Conservation (phyloP, 2,888 invertebrate species). For the Electrophaes corylata region DNA sequence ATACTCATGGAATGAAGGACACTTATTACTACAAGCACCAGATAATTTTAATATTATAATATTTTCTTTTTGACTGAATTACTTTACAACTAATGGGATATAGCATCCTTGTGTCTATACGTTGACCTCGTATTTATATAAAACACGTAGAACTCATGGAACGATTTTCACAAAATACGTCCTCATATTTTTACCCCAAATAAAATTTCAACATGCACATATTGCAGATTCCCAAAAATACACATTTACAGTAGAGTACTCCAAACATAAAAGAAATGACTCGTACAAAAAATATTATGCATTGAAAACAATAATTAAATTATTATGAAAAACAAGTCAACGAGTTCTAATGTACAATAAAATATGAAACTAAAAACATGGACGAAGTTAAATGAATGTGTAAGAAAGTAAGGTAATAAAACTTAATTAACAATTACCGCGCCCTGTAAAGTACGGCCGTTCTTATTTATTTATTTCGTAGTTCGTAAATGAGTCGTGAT, state of each 20-base stretch:
- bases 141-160: constrained; percentile 37
- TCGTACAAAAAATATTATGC: constrained; percentile 77
- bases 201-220: constrained; percentile 53
- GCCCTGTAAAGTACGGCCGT: constrained; percentile 74
- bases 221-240: constrained; percentile 82
- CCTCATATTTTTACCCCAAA: constrained; percentile 29
- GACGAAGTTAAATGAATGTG: constrained; percentile 79
- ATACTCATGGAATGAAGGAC: constrained; percentile 74
- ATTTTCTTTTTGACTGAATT: constrained; percentile 46
- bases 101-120: constrained; percentile 45
- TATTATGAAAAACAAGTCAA: constrained; percentile 79
- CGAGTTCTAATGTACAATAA: constrained; percentile 71
- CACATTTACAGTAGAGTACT: constrained; percentile 52
- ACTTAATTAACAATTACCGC: constrained; percentile 72
- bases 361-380: constrained; percentile 82
- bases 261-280: constrained; percentile 62
- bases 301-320: constrained; percentile 76
- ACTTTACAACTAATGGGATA: constrained; percentile 48
- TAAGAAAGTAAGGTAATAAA: constrained; percentile 66
- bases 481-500: constrained; percentile 51
- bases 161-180: constrained; percentile 37
- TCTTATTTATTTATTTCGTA: constrained; percentile 28
- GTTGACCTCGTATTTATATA: constrained; percentile 43
- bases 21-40: constrained; percentile 81
- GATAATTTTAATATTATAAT: constrained; percentile 62